Conservation (phyloP, 2,113 vertebrate species). For the Halichoeres trimaculatus region DNA sequence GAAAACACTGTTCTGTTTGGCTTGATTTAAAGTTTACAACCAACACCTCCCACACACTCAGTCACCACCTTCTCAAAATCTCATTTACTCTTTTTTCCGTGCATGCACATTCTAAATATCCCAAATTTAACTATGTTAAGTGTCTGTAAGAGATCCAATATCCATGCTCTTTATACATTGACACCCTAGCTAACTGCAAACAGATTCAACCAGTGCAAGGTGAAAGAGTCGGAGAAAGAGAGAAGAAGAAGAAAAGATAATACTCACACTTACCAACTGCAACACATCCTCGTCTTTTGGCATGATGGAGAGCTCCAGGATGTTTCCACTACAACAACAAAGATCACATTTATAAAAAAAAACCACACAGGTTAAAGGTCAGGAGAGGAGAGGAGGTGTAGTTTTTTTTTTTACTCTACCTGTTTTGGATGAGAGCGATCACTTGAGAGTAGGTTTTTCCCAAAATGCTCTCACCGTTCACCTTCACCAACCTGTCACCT, state of each 20-base stretch:
- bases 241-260: conserved; percentile 67
- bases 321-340: conserved; percentile 83
- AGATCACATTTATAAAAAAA: not conserved
- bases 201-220: not conserved
- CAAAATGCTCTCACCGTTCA: conserved; percentile 92
- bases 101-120: not conserved
- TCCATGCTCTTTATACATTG: not conserved
- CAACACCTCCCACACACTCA: not conserved
- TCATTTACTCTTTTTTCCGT: not conserved
- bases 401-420: conserved; percentile 76
- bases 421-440: conserved; percentile 95
- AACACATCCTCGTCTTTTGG: conserved; percentile 96
- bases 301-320: conserved; percentile 95
- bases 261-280: conserved; percentile 94
- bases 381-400: not conserved
- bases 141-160: not conserved
- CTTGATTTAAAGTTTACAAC: no score
- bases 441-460: conserved; percentile 98
- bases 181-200: not conserved
- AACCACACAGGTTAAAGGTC: not conserved
- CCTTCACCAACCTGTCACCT: conserved; percentile 96
- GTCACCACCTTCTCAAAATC: no score
- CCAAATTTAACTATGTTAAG: not conserved
- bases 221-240: conserved; percentile 35
- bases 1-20: no score